Conservation (phyloP, 2,888 invertebrate species). For the Ormyrus rosae region DNA sequence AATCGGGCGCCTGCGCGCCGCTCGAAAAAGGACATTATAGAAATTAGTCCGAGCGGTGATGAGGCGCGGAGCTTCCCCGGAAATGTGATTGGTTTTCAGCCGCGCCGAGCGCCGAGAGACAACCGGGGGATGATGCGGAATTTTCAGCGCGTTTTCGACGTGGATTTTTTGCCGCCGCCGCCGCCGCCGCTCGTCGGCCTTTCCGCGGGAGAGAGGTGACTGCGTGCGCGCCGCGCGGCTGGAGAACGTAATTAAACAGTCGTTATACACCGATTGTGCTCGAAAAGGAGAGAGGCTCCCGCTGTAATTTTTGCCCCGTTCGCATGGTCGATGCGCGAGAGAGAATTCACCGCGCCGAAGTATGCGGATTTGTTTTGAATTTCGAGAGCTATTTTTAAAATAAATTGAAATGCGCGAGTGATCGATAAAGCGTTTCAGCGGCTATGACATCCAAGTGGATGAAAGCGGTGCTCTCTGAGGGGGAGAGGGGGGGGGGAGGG, state of each 20-base stretch:
- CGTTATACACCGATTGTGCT: neutral
- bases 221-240: neutral
- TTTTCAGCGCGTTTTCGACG: neutral
- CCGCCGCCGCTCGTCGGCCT: neutral
- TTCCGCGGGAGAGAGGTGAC: constrained; percentile 8
- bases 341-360: constrained; percentile 5
- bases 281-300: no score
- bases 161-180: constrained; percentile 7
- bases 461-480: neutral
- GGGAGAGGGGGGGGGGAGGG: no score
- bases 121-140: no score
- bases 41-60: constrained; percentile 31
- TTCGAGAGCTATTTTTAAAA: constrained; percentile 29
- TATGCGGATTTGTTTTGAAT: constrained; percentile 24
- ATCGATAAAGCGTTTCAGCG: constrained; percentile 44
- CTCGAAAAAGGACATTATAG: constrained; percentile 42
- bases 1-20: constrained; percentile 36
- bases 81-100: constrained; percentile 48
- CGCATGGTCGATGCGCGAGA: neutral
- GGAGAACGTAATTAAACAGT: constrained; percentile 2
- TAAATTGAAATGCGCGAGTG: constrained; percentile 36
- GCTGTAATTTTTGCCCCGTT: neutral
- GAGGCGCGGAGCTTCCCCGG: neutral
- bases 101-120: no score
- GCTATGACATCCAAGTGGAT: constrained; percentile 17